Evolutionary conservation across 2,888 invertebrate genomes (phyloP), one percentile per base, ranked within the genome.

Genomic region (Nesidiocoris tenuis): DNA sequence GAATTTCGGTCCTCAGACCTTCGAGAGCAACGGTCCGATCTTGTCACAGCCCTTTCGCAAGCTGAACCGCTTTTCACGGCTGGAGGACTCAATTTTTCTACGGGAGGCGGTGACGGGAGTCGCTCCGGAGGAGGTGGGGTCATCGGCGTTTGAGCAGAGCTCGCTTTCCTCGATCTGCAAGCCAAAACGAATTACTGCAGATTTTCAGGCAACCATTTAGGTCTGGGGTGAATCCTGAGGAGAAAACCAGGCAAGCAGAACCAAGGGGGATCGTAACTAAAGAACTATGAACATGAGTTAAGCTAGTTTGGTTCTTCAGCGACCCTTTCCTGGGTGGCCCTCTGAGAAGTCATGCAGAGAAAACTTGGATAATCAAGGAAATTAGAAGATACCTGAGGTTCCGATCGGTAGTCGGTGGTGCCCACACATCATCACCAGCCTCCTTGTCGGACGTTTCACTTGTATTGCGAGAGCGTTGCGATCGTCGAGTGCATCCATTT

Each of bases 101-200:
- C 59, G 9, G 72, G 72, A 16, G 72, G 72, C 2, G 72, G 72
- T 18, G 72, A 72, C 25, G 72, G 72, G 9, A 72, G 21, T 16
- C 72, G 72, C 23, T 72, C 72, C 25, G 72, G 63, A 7, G 63
- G 61, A 21, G 63, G 63, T 7, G 72, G 72, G 7, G 72, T 61
- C 16, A 72, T 63, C 5, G 72, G 72, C 19, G 72, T 72, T 61
- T 61, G 72, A 72, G 72, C 72, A 21, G 72, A 61, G 19, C 22
- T 72, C 7, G 72, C 72, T 56, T 72, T 72, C 16, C 72, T 72
- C 24, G 72, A 72, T 19, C 72, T 72, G 24, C 7, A 70, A 59
- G 21, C n/a, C 2, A 63, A 3, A 59, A n/a, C 7, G 54, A 54
- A 54, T 54, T 54, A 16, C 12, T n/a, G n/a, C n/a, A n/a, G n/a